Conservation (phyloP, 1,140 invertebrate species). For the Aphaenogaster rudis region DNA sequence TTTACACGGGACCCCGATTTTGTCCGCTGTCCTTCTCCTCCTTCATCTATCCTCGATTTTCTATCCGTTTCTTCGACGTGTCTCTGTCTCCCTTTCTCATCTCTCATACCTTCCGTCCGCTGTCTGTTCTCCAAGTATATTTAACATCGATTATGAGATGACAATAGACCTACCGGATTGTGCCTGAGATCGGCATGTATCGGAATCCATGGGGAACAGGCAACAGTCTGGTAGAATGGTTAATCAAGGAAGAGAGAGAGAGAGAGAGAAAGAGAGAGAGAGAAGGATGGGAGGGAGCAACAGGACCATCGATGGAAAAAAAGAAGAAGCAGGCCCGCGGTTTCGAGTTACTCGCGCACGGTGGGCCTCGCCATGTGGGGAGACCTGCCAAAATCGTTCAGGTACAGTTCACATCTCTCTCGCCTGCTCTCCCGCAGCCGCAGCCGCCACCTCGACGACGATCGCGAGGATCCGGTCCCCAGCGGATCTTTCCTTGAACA, state of each 20-base stretch:
- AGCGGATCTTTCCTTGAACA: conserved; percentile 40
- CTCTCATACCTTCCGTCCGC: conserved; percentile 33
- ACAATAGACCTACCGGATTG: conserved; percentile 82
- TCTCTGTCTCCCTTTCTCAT: conserved; percentile 33
- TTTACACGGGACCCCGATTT: conserved; percentile 47
- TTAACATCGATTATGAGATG: conserved; percentile 83
- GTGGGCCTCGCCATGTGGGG: conserved; percentile 68
- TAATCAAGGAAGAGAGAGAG: conserved; percentile 13
- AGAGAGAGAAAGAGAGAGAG: neutral
- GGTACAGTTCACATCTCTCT: conserved; percentile 68
- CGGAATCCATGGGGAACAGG: conserved; percentile 36
- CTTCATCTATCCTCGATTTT: neutral
- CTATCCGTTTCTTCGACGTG: conserved; percentile 16
- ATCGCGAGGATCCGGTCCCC: conserved; percentile 22
- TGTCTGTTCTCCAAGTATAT: conserved; percentile 72
- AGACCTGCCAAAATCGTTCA: conserved; percentile 78
- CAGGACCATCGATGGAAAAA: conserved; percentile 45
- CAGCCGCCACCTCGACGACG: conserved; percentile 4
- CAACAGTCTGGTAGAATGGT: conserved; percentile 18
- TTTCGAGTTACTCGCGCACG: conserved; percentile 78
- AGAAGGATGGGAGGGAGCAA: neutral
- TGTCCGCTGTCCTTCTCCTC: conserved; percentile 1
- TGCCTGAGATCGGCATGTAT: conserved; percentile 27
- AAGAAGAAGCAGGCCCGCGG: conserved; percentile 62
- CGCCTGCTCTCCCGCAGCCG: conserved; percentile 1